phyloP scores from a whole-genome alignment of 37 sponge, comb jelly and placozoan species.

The Crambe crambe region DNA sequence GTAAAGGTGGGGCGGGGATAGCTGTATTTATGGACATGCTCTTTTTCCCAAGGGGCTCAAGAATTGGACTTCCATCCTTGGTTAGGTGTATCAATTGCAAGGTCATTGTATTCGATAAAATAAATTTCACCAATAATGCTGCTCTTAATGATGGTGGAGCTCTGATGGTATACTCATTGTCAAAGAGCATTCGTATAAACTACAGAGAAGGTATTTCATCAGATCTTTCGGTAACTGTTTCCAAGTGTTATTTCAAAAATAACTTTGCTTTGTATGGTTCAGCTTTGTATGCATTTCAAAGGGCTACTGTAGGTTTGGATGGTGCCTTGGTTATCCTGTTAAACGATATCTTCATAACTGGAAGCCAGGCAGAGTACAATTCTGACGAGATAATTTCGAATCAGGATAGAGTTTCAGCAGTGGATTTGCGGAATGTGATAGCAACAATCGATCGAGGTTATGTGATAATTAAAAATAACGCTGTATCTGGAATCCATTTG shows the following conservation, averaged over 20 bases:
- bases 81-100: neutral
- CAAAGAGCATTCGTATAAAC: neutral
- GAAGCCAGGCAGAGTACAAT: too few species aligned
- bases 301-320: too few species aligned
- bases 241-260: neutral
- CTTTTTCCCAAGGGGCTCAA: too few species aligned
- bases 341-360: too few species aligned
- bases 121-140: conserved; percentile 4
- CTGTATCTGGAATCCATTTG: too few species aligned
- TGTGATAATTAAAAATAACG: too few species aligned
- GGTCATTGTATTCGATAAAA: neutral
- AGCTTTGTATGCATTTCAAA: neutral
- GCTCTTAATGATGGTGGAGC: neutral
- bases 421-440: too few species aligned
- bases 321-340: too few species aligned
- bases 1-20: conserved; percentile 12
- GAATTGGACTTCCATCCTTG: neutral
- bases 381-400: too few species aligned
- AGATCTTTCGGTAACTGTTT: neutral
- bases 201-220: too few species aligned
- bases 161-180: neutral
- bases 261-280: neutral
- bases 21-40: conserved; percentile 9
- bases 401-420: too few species aligned
- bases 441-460: too few species aligned